Percentiles rank a stretch among this genome's conserved stretches.
phyloP scores from a whole-genome alignment of 2,797 vertebrate species.

The Gorsachius magnificus region DNA sequence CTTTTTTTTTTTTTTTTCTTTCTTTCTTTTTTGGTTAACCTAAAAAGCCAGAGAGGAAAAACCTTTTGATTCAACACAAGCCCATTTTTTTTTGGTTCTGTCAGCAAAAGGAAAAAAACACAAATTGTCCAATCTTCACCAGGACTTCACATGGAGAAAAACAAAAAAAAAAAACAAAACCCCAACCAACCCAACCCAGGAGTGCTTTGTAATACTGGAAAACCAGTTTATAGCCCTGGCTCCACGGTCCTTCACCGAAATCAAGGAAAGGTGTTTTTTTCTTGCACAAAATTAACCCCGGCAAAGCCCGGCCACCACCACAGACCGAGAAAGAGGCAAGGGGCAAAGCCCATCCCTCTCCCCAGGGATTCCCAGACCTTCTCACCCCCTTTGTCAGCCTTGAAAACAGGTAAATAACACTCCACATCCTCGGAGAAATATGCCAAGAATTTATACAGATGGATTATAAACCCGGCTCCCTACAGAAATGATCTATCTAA shows the following conservation, averaged over 20 bases:
- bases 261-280: neutral
- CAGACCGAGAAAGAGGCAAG: neutral
- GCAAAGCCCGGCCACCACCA: fast-evolving
- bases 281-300: neutral
- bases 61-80: slow-evolving; percentile 21
- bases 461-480: slow-evolving; percentile 3
- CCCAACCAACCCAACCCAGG: neutral
- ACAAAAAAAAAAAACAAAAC: neutral
- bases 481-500: neutral
- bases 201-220: neutral
- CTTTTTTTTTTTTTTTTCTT: neutral
- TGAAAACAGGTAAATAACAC: slow-evolving; percentile 43
- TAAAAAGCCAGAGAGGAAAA: slow-evolving; percentile 40
- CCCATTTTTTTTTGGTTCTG: neutral
- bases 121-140: neutral
- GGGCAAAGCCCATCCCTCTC: neutral
- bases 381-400: neutral
- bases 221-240: neutral
- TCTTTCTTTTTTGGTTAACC: slow-evolving; percentile 10
- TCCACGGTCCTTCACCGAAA: fast-evolving
- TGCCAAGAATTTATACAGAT: slow-evolving; percentile 58
- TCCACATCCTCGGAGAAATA: slow-evolving; percentile 39
- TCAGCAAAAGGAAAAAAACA: neutral
- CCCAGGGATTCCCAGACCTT: neutral
- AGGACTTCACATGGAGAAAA: neutral